Evolutionary conservation across 2,113 vertebrate genomes (phyloP).

Genomic region (Merops nubicus): DNA sequence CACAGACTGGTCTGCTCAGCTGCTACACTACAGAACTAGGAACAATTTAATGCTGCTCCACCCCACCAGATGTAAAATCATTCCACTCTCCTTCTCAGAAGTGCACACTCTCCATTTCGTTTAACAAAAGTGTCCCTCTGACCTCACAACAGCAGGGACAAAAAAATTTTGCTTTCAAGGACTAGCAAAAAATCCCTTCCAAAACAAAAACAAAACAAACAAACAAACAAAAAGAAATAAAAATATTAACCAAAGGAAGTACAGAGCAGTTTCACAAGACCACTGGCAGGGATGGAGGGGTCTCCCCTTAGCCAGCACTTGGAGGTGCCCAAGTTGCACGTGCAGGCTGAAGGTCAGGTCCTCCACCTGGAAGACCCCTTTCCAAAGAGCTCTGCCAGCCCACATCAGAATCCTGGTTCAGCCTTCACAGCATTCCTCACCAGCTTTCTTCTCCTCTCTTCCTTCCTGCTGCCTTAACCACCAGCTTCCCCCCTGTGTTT

Average conservation of each 20-base stretch:
- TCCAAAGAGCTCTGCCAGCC: neutral
- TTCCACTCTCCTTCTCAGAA: neutral
- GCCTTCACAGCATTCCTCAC: neutral
- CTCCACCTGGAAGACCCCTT: neutral
- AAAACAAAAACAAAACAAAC: neutral
- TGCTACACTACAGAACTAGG: neutral
- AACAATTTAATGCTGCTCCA: neutral
- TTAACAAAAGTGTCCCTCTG: neutral
- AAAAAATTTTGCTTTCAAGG: neutral
- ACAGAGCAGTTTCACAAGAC: neutral
- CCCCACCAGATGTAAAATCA: neutral
- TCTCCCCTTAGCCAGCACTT: neutral
- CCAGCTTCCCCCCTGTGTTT: neutral
- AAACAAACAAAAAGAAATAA: neutral
- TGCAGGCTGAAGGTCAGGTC: neutral
- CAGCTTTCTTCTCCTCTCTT: constrained; percentile 9
- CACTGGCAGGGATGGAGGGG: neutral
- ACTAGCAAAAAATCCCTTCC: neutral
- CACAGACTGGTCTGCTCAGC: neutral
- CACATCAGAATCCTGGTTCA: neutral
- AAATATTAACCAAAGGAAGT: neutral
- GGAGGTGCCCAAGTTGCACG: neutral
- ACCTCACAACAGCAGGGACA: neutral
- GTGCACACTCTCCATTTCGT: neutral
- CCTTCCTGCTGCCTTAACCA: constrained; percentile 7